Conservation (phyloP, 2,888 invertebrate species). For the Halocaridina rubra region DNA sequence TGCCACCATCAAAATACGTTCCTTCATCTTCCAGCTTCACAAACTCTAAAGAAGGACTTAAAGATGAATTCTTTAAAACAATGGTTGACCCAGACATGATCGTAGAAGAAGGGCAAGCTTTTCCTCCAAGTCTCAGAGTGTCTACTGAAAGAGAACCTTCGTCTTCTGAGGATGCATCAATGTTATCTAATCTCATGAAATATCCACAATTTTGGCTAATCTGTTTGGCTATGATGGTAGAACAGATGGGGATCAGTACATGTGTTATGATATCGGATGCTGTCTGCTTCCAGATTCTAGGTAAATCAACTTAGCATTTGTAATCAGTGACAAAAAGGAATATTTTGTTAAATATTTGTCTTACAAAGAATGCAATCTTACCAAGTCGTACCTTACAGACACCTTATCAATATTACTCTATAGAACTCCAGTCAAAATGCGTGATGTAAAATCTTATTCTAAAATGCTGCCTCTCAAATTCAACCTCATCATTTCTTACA, state of each 20-base stretch:
- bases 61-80: too few relatives aligned
- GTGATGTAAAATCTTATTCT: background rate
- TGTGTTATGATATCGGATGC: conserved; percentile 87
- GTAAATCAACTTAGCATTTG: conserved; percentile 69
- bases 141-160: background rate
- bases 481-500: too few relatives aligned
- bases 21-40: too few relatives aligned
- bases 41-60: background rate
- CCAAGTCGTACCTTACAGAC: background rate
- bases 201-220: conserved; percentile 45
- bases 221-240: conserved; percentile 1
- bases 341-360: background rate
- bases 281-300: conserved; percentile 86
- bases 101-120: conserved; percentile 2
- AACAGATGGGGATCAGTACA: conserved; percentile 33
- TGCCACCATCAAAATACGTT: too few relatives aligned
- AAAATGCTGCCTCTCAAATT: conserved; percentile 59
- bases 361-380: background rate
- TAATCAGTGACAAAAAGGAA: background rate
- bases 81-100: conserved; percentile 29
- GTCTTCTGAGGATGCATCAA: background rate
- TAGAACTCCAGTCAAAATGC: background rate
- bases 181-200: background rate
- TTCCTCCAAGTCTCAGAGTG: background rate
- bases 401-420: background rate